These are phyloP conservation scores for Tretioscincus oriximinensis DNA, from an alignment of 2,113 vertebrate genomes.

Conservation along the genomic window DNA sequence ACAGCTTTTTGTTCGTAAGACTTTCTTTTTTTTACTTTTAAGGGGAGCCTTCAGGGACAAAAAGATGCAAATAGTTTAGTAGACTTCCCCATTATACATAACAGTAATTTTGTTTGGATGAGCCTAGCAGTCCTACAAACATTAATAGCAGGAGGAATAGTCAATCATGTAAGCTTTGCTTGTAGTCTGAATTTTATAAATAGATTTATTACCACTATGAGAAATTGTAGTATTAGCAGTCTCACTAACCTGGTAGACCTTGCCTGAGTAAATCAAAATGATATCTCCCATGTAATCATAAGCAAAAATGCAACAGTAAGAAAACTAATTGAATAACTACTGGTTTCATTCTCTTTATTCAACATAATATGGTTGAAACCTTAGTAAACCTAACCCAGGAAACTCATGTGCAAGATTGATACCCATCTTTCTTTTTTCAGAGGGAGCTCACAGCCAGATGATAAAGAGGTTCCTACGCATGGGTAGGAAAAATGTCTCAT, in stretches of 20 bases:
- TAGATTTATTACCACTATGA: not conserved
- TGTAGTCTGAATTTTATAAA: not conserved
- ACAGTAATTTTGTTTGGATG: too few relatives aligned
- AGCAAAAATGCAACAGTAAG: not conserved
- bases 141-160: not conserved
- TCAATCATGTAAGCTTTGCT: not conserved
- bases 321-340: not conserved
- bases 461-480: not conserved
- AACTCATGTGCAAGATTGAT: not conserved
- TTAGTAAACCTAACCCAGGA: not conserved
- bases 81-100: too few relatives aligned
- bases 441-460: not conserved
- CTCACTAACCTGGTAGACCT: not conserved
- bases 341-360: not conserved
- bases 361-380: not conserved
- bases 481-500: slow-evolving; percentile 23
- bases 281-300: not conserved
- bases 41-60: too few relatives aligned
- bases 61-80: too few relatives aligned
- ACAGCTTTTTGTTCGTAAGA: too few relatives aligned
- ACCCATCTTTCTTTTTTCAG: not conserved
- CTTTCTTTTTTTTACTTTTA: too few relatives aligned
- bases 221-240: not conserved
- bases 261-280: not conserved
- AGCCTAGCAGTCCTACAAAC: too few relatives aligned